Conservation (phyloP, 2,888 invertebrate genomes). For the Ochropleura plecta region DNA sequence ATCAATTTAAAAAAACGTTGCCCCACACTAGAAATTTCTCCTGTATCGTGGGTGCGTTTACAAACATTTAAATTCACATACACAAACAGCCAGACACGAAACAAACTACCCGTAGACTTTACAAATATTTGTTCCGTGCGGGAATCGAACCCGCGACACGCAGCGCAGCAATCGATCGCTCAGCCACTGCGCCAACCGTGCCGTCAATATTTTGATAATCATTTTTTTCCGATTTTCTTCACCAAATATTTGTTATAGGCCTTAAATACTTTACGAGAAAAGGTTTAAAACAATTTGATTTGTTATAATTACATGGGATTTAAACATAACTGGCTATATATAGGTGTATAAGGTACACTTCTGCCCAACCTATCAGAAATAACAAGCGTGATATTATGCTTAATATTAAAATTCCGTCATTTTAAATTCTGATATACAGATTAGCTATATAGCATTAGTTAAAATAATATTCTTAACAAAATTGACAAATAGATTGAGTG, state of each 20-base stretch:
- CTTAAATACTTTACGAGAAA: slow-evolving; percentile 52
- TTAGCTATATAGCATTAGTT: slow-evolving; percentile 19
- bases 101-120: too few relatives aligned
- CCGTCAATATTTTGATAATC: slow-evolving; percentile 10
- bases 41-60: too few relatives aligned
- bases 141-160: too few relatives aligned
- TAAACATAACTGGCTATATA: neutral
- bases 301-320: slow-evolving; percentile 11
- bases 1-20: neutral
- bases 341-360: neutral
- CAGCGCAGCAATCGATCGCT: too few relatives aligned
- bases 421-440: slow-evolving; percentile 18
- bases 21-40: too few relatives aligned
- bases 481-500: neutral
- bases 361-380: neutral
- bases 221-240: neutral
- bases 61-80: too few relatives aligned
- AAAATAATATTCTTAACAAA: neutral
- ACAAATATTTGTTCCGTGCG: too few relatives aligned
- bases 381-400: neutral
- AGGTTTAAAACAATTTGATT: slow-evolving; percentile 15
- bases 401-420: slow-evolving; percentile 26
- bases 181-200: too few relatives aligned
- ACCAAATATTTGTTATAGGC: slow-evolving; percentile 42
- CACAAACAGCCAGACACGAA: too few relatives aligned